Base-by-base conservation (phyloP, 1,140 invertebrate genomes). In the Drosophila pallidifrons region DNA sequence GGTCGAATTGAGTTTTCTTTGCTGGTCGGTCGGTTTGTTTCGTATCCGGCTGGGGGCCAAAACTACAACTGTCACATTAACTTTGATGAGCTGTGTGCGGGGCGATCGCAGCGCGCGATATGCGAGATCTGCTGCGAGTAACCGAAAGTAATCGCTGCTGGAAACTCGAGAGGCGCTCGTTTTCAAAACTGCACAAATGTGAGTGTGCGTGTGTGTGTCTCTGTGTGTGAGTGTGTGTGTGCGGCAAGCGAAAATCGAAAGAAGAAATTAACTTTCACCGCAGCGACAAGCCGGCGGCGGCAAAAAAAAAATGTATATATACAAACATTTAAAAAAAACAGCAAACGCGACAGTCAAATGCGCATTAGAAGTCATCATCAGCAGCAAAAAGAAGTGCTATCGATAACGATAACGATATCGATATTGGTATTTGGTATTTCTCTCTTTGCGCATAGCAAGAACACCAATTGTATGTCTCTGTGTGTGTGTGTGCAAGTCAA, bases 31-130 rank as follows among this genome's bases (percentile, higher is more conserved):
- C 20, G 32, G 59, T 49, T 25, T 3, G 16, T 52, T 41, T 51
- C 54, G 57, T 68, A 74, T 74, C 71, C 71, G 71, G 71, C 55
- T 68, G 47, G 38, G 11, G 55, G 57, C 52, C 57, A 64, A 63
- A 63, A 72, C 79, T 68, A 86, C 78, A 82, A 88, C 79, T 86
- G 82, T 87, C 83, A 87, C 82, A 86, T 86, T 86, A 82, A 86
- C 68, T 79, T 79, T 82, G 83, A 86, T 87, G 79, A 87, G 79
- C 76, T 85, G 82, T 74, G 82, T 74, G 20, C 20, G 20, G 20
- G 72, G 82, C 77, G 72, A 75, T 63, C 58, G 45, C 16, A 49
- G 60, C 45, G 59, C 59, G 30, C 46, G 20, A 63, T 43, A 51
- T 32, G 61, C 57, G 73, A 25, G 20, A 74, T 64, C 46, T 49